Base-by-base conservation (phyloP, 2,888 invertebrate species). In the Eledona agricola region DNA sequence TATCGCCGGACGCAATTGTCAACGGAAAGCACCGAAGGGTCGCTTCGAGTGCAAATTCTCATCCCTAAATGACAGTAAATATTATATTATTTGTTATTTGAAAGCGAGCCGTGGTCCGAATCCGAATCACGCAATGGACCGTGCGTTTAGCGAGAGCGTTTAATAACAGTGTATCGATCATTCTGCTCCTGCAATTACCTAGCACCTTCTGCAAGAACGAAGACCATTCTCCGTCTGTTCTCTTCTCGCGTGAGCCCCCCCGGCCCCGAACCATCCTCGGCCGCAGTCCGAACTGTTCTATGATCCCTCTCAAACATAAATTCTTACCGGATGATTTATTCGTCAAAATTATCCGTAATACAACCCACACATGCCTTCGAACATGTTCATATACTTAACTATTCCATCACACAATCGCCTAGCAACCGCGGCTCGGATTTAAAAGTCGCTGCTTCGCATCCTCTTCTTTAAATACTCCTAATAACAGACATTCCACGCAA, bases 141-240 rank as follows among this genome's bases (percentile, higher is more conserved):
- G 63, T 64, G 64, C 65, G 63, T 65, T 67, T 67, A 66, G 64
- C 63, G 64, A 64, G 58, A 59, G 64, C 59, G 58, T 62, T 62
- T 67, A 66, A 66, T 67, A 67, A 66, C 66, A 67, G 64, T 63
- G 63, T 65, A 67, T 67, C 64, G 66, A 66, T 67, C 66, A 67
- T 64, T 54, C 58, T 58, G 64, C 63, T 67, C 62, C 67, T 65
- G 65, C 66, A 67, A 67, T 67, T 67, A 67, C 65, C 63, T 65
- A 63, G 66, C 67, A 66, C 67, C 65, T 65, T 65, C 61, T 63
- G 62, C 62, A 61, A 60, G 62, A 61, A 59, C 57, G 28, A 37
- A 43, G 19, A 59, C 56, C 55, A 57, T 57, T 58, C 50, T 52
- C 55, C 45, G 57, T 45, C 57, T 60, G 52, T 45, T 57, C 50